These are phyloP conservation scores for Vulpes vulpes DNA, from an alignment of 2,113 vertebrate genomes.

Conservation along the genomic window DNA sequence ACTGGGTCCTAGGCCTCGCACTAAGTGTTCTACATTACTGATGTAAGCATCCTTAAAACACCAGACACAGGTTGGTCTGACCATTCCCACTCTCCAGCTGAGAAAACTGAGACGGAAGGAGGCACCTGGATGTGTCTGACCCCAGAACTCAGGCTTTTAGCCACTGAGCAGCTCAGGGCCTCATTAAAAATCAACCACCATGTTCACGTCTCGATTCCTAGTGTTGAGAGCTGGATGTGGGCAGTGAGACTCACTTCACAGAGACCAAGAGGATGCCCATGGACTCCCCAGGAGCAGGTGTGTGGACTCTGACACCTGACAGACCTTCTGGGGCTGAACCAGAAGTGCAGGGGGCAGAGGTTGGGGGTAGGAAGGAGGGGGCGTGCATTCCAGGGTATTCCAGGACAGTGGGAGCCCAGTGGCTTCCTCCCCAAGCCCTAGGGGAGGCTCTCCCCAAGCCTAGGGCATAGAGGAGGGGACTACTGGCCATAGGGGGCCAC, in stretches of 20 bases:
- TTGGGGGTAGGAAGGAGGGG: no score
- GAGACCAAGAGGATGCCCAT: background rate
- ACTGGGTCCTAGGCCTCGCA: background rate
- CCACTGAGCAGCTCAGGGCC: rapidly evolving
- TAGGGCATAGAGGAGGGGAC: background rate
- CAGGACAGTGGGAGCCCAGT: background rate
- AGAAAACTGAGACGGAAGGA: background rate
- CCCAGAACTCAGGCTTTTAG: background rate
- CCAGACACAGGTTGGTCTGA: rapidly evolving
- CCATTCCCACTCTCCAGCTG: background rate
- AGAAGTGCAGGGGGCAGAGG: background rate
- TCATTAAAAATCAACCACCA: background rate
- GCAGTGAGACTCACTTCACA: background rate
- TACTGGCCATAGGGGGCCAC: background rate
- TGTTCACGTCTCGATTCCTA: rapidly evolving
- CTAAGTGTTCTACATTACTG: rapidly evolving
- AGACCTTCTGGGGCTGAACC: background rate
- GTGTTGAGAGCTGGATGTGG: background rate
- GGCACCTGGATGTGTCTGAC: background rate
- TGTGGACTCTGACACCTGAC: background rate
- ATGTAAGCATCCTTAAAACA: background rate
- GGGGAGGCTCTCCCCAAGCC: background rate
- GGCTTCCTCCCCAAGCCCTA: no score
- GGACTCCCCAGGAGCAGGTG: no score
- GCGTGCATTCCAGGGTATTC: background rate